Base-by-base conservation (phyloP, 2,797 vertebrate genomes). In the Lacerta viridis region DNA sequence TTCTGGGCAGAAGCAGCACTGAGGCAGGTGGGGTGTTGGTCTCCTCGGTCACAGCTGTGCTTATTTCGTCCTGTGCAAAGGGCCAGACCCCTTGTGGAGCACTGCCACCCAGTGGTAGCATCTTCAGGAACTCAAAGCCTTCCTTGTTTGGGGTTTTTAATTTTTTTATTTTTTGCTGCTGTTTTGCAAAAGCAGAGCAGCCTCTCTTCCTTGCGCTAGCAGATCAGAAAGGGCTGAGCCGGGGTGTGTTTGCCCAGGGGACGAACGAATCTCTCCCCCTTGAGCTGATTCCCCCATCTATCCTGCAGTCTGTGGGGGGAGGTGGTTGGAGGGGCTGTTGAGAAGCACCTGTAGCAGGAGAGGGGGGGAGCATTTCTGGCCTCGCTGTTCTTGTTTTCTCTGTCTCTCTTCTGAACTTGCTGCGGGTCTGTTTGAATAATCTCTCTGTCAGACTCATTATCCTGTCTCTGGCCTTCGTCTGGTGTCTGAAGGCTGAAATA, bases 391-490 rank as follows among this genome's bases (percentile, higher is more conserved):
- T 15, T 55, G 50, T 55, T 92, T 80, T 61, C 59, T 61, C 18
- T 61, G 4, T 61, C 59, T 61, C 59, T 61, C 59, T 61, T 15
- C 50, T 15, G 50, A 55, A 55, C 36, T 85, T 81, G 88, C 2
- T 1, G 33, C 88, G 89, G 75, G 84, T 80, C 93, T 92, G 93
- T 80, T 93, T 92, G 88, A 94, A 90, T 93, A 91, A 92, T 95
- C 92, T 90, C 90, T 77, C 93, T 78, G 41, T 17, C 86, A 92
- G 88, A 90, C 81, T 93, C 94, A 91, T 94, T 92, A 92, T 68
- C 68, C 66, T 50, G 88, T 86, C 77, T 91, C 93, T 95, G 95
- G 94, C 93, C 95, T 94, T 94, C 88, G 4, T 93, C 94, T 93
- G 92, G 81, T 5, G 3, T 83, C 91, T 93, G 94, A 89, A 92